Base-by-base conservation (phyloP, 2,113 vertebrate genomes). In the Pygathrix nemaeus region DNA sequence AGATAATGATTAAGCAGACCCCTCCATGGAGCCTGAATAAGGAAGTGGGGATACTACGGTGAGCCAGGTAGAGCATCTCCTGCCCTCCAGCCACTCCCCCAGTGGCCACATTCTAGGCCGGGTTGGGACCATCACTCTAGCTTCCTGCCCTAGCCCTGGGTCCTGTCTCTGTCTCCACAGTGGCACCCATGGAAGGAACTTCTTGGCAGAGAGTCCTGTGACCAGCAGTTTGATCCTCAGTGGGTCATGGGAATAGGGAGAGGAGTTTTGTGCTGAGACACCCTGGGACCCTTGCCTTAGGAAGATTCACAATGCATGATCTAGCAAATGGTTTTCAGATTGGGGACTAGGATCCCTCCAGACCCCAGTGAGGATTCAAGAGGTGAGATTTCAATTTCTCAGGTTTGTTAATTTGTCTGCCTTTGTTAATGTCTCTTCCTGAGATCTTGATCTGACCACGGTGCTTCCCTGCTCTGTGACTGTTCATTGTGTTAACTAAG, bases 21-120 rank as follows among this genome's bases (percentile, higher is more conserved):
- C 20, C 16, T 30, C 6, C 20, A 6, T 2, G 8, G 85, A 4
- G 40, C 38, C 61, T 43, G 72, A 81, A 57, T 55, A 64, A 70
- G 23, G 72, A 35, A 25, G 5, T 3, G 18, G 18, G 27, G 6
- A 48, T 20, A 45, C 3, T 25, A 3, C 0, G 10, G 25, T 1
- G 3, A 89, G 30, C 6, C 10, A 23, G 38, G 80, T 0, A 30
- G 48, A 76, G 25, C 0, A 1, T 4, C 8, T 43, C 14, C 48
- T 81, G 59, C 8, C n/a, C 40, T 88, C 61, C 11, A 38, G 52
- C 40, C 38, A 6, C 55, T 43, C 21, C 38, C 6, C 38, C 32
- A 48, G 3, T 3, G 38, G 2, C 10, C 25, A 16, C 17, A 17
- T 96, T 43, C 3, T 20, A 32, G 68, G 75, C 50, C 48, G 5